phyloP scores from a whole-genome alignment of 2,888 invertebrate species.

The Conchocele bisecta region DNA sequence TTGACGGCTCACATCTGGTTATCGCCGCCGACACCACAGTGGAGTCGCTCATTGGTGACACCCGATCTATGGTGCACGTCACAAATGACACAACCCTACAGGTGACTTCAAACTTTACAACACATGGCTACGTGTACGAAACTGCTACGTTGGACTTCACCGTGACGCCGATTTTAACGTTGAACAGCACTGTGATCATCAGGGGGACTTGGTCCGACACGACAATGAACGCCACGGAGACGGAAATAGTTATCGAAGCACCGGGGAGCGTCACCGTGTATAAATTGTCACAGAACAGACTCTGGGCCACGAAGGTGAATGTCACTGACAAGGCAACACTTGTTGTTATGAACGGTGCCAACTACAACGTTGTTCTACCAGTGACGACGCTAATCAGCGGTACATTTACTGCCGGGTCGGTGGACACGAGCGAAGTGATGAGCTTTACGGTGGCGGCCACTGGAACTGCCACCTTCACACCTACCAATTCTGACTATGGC shows the following conservation, averaged over 20 bases:
- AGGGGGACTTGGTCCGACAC: conserved; percentile 28
- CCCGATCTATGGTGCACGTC: neutral
- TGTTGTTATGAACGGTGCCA: conserved; percentile 18
- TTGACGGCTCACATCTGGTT: conserved; percentile 53
- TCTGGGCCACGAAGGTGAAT: conserved; percentile 32
- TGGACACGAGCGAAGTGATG: conserved; percentile 20
- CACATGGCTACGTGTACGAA: conserved; percentile 11
- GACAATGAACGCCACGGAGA: conserved; percentile 18
- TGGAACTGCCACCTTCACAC: conserved; percentile 55
- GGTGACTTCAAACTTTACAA: conserved; percentile 1
- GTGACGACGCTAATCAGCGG: conserved; percentile 47
- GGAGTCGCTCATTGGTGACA: conserved; percentile 30
- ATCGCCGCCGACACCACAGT: conserved; percentile 35
- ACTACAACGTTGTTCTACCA: conserved; percentile 30
- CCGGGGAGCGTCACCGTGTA: conserved; percentile 48
- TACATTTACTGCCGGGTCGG: conserved; percentile 29
- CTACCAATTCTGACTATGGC: conserved; percentile 44
- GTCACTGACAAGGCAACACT: conserved; percentile 34
- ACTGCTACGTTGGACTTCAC: conserved; percentile 42
- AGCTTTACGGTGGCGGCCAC: conserved; percentile 42
- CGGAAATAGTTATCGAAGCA: too few species aligned
- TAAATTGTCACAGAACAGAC: conserved; percentile 29
- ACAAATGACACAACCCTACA: neutral
- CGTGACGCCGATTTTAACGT: conserved; percentile 10
- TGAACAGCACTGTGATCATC: conserved; percentile 39